Conservation (phyloP, 2,888 invertebrate genomes). For the Latrodectus elegans region DNA sequence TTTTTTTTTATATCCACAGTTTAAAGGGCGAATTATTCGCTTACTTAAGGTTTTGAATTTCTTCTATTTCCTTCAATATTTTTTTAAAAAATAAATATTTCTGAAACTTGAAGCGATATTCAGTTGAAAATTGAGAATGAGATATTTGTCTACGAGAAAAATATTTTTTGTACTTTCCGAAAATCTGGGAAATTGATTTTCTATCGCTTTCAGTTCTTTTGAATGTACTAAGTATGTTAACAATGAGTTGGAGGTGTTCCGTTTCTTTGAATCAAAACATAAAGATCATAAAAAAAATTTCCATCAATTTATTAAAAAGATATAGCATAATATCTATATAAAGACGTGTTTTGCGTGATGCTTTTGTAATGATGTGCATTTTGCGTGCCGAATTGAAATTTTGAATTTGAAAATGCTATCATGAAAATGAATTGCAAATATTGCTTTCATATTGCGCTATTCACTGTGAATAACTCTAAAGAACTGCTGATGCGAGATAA, state of each 20-base stretch:
- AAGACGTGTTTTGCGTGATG: background rate
- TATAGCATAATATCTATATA: background rate
- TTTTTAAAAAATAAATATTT: too few species aligned
- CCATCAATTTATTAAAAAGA: background rate
- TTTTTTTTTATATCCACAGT: slow-evolving; percentile 30
- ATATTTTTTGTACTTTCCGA: slow-evolving; percentile 6
- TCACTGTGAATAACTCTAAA: background rate
- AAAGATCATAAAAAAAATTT: background rate
- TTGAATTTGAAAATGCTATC: background rate
- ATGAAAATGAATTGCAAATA: background rate
- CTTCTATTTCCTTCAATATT: background rate
- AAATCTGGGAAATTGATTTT: slow-evolving; percentile 62
- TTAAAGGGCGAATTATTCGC: slow-evolving; percentile 49
- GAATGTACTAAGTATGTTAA: slow-evolving; percentile 44
- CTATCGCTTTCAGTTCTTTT: slow-evolving; percentile 36
- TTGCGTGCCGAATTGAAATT: background rate
- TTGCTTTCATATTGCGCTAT: background rate
- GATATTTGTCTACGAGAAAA: slow-evolving; percentile 34
- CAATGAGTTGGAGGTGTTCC: slow-evolving; percentile 32
- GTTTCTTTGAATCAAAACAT: slow-evolving; percentile 17
- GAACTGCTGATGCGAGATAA: background rate
- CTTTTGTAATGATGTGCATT: slow-evolving; percentile 20
- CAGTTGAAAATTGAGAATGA: slow-evolving; percentile 47
- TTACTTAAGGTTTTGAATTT: slow-evolving; percentile 45
- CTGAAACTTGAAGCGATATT: slow-evolving; percentile 45